phyloP scores from a whole-genome alignment of 1,140 invertebrate genomes.

The Polypedilum vanderplanki region DNA sequence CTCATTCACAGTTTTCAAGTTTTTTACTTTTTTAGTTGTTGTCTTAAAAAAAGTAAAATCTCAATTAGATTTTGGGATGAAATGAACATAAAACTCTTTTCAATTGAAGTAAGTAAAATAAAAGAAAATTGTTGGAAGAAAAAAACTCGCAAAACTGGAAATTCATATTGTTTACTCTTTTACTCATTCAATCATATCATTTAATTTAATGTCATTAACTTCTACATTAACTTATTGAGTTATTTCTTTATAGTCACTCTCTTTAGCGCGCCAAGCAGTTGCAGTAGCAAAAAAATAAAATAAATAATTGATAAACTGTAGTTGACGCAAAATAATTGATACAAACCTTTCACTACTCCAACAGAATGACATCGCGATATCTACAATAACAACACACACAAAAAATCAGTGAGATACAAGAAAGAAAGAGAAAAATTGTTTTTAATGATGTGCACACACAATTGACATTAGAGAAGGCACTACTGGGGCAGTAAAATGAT shows the following conservation, averaged over 20 bases:
- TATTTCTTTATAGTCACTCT: background rate
- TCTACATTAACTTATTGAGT: constrained; percentile 22
- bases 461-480: background rate
- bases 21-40: no score
- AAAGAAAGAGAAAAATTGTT: background rate
- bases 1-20: no score
- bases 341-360: constrained; percentile 24
- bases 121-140: background rate
- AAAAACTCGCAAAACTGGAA: constrained; percentile 25
- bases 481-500: no score
- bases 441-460: background rate
- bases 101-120: background rate
- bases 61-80: background rate
- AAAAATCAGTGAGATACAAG: background rate
- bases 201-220: constrained; percentile 21
- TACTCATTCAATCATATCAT: background rate
- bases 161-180: constrained; percentile 22
- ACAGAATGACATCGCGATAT: constrained; percentile 21
- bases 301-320: background rate
- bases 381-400: constrained; percentile 8
- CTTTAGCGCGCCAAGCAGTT: no score
- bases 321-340: constrained; percentile 19
- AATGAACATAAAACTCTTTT: background rate
- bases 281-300: no score
- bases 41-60: no score